A percentile compares a stretch with the other conserved stretches of the same genome.
phyloP scores from a whole-genome alignment of 2,797 vertebrate species.

The Rousettus madagascariensis region DNA sequence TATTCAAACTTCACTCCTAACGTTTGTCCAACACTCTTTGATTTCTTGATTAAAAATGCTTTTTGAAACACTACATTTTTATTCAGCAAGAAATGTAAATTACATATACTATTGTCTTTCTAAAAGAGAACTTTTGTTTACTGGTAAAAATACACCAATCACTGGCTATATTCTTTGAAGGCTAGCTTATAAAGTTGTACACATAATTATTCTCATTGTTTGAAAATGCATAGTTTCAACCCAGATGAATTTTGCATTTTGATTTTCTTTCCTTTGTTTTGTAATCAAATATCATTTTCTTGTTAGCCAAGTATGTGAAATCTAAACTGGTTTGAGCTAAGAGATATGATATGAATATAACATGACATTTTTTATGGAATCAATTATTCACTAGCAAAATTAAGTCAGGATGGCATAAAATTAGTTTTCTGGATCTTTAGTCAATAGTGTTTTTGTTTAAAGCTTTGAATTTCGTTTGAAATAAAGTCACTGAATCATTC shows the following conservation, averaged over 20 bases:
- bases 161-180: neutral
- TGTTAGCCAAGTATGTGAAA: slow-evolving; percentile 70
- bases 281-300: slow-evolving; percentile 70
- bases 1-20: slow-evolving; percentile 8
- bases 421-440: slow-evolving; percentile 58
- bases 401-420: slow-evolving; percentile 50
- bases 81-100: slow-evolving; percentile 18
- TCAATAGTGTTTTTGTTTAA: slow-evolving; percentile 62
- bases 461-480: slow-evolving; percentile 57
- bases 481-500: slow-evolving; percentile 43
- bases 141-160: slow-evolving; percentile 54
- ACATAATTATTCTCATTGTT: slow-evolving; percentile 53
- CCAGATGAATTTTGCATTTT: slow-evolving; percentile 67
- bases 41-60: slow-evolving; percentile 28
- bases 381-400: slow-evolving; percentile 50
- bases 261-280: slow-evolving; percentile 74
- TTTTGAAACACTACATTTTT: slow-evolving; percentile 24
- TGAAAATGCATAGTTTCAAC: slow-evolving; percentile 75
- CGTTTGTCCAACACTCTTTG: neutral
- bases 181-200: slow-evolving; percentile 27
- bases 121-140: slow-evolving; percentile 51
- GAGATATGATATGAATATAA: slow-evolving; percentile 61
- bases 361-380: slow-evolving; percentile 46
- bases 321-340: slow-evolving; percentile 34
- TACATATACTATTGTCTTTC: neutral